These are phyloP conservation scores for Willisornis vidua DNA, from an alignment of 2,113 vertebrate genomes.

Conservation along the genomic window DNA sequence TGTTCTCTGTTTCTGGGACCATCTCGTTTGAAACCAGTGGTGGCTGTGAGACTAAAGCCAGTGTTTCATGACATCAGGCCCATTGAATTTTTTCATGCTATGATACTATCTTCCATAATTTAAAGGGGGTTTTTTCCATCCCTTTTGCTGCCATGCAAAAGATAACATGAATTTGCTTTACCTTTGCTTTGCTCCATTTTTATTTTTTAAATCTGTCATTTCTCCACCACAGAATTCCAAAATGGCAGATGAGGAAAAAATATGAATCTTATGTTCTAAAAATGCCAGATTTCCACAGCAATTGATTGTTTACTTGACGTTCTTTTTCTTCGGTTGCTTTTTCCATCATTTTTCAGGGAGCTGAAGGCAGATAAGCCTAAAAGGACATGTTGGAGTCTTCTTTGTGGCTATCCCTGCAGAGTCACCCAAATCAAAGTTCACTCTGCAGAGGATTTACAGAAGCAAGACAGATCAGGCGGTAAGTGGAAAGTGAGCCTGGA, in stretches of 20 bases:
- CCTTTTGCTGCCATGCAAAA: not conserved
- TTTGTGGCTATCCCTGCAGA: constrained; percentile 84
- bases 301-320: not conserved
- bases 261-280: not conserved
- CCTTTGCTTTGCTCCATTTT: not conserved
- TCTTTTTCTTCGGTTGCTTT: not conserved
- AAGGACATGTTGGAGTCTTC: constrained; percentile 82
- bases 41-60: not conserved
- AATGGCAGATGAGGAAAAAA: not conserved
- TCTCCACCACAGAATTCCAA: not conserved
- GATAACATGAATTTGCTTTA: not conserved
- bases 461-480: constrained; percentile 82
- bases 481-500: not conserved
- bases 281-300: not conserved
- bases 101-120: not conserved
- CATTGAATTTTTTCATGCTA: not conserved
- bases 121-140: rapidly evolving
- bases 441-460: constrained; percentile 81
- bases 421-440: constrained; percentile 86
- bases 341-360: constrained; percentile 77
- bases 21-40: not conserved
- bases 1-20: not conserved
- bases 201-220: not conserved
- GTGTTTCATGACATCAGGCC: not conserved
- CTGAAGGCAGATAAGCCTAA: constrained; percentile 83